Base-by-base conservation (phyloP, 2,113 vertebrate genomes). In the Carassius auratus region DNA sequence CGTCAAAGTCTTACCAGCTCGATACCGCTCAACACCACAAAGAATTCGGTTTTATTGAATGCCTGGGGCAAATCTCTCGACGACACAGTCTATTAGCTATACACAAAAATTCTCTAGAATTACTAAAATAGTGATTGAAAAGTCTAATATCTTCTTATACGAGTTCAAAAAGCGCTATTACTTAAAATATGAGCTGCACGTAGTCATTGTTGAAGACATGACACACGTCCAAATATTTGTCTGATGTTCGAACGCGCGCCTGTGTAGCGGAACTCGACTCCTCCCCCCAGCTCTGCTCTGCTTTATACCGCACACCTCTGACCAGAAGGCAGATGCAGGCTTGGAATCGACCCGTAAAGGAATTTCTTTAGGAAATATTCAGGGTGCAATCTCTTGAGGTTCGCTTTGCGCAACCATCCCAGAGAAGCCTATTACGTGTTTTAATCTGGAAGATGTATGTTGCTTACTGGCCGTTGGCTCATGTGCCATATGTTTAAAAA, bases 231-330 rank as follows among this genome's bases (percentile, higher is more conserved):
- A 50, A 59, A 33, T 57, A 77, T 77, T 36, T 38, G 30, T 21
- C 9, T 71, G 6, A 38, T 36, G 80, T 82, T 57, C 17, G 64
- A 71, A 82, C 8, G 64, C 80, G 64, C 80, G 80, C 66, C 26
- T 33, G 80, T n/a, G 80, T 33, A 36, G 19, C 45, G 30, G 48
- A 36, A 10, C 9, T 19, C 8, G 26, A 78, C 64, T 55, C 45
- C 80, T 14, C 66, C 76, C 48, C 26, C 15, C 2, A 5, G 23
- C 14, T 52, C 48, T 42, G 71, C 71, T 75, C 14, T 42, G 14
- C 45, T 48, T 48, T 12, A 48, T 68, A 68, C n/a, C 19, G 12
- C 13, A 26, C 42, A 75, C 42, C 73, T 26, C 73, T 76, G 45
- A 50, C 73, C 45, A 26, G 15, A 8, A 42, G 69, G 36, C n/a